Percentiles rank a stretch among this genome's conserved stretches.
Evolutionary conservation across 1,140 invertebrate genomes (phyloP).

Genomic region (Muscidifurax raptorellus): DNA sequence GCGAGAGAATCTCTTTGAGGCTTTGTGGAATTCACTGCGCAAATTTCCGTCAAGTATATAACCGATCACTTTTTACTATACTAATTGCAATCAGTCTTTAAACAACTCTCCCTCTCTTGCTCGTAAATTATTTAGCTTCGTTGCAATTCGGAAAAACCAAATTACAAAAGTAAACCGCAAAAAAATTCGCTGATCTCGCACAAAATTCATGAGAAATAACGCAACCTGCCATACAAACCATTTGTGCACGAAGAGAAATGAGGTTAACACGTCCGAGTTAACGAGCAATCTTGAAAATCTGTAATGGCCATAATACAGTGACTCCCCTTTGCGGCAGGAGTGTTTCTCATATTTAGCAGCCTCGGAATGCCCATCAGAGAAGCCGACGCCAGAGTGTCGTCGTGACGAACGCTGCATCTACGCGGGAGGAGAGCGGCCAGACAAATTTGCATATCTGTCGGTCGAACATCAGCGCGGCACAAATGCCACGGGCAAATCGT

Average conservation of each 20-base stretch:
- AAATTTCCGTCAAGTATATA: no score
- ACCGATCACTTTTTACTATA: not conserved
- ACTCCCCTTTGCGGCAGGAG: not conserved
- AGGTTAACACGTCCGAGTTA: not conserved
- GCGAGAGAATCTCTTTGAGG: no score
- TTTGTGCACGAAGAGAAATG: no score
- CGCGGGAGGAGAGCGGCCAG: not conserved
- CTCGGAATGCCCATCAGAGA: not conserved
- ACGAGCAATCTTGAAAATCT: not conserved
- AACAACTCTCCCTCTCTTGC: not conserved
- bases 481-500: not conserved
- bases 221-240: no score
- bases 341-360: not conserved
- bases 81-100: not conserved
- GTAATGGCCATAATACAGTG: not conserved
- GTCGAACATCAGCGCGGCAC: not conserved
- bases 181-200: no score
- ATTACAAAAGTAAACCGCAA: no score
- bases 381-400: no score
- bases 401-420: not conserved
- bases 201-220: no score
- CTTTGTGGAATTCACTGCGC: no score
- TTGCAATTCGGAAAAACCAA: no score
- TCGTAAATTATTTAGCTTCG: no score
- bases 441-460: not conserved